Evolutionary conservation across 2,113 vertebrate genomes (phyloP).

Genomic region (Apodemus speciosus): DNA sequence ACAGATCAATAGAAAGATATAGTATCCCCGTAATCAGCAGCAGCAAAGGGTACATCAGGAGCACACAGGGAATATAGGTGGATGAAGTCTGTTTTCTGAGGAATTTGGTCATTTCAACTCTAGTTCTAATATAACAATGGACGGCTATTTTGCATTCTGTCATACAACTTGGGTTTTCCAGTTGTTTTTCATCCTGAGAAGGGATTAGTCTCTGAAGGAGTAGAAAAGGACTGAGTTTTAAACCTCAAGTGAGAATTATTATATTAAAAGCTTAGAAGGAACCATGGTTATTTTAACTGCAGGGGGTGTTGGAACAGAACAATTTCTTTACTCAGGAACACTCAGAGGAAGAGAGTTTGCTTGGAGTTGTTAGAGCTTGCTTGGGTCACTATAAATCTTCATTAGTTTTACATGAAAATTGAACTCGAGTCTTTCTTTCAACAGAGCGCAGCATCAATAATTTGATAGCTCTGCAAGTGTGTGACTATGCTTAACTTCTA

Average conservation of each 20-base stretch:
- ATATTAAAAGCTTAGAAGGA: not conserved
- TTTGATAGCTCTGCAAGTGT: not conserved
- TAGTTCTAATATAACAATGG: not conserved
- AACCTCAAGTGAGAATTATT: not conserved
- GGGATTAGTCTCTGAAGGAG: not conserved
- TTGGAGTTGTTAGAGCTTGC: not conserved
- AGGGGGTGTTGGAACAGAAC: not conserved
- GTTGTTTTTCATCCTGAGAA: not conserved
- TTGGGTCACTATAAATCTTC: not conserved
- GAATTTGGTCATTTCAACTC: not conserved
- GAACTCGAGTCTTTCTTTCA: not conserved
- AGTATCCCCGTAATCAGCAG: not conserved
- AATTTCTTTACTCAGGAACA: not conserved
- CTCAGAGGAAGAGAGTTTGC: not conserved
- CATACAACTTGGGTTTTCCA: not conserved
- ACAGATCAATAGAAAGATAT: not conserved
- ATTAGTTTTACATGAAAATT: not conserved
- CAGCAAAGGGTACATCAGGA: rapidly evolving
- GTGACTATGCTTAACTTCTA: not conserved
- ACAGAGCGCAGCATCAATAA: not conserved
- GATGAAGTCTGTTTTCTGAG: not conserved
- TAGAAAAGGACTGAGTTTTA: not conserved
- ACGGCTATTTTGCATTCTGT: not conserved
- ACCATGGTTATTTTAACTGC: not conserved
- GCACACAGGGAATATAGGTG: no score